These are phyloP conservation scores for Pelodytes ibericus DNA, from an alignment of 2,797 vertebrate species.

Conservation along the genomic window DNA sequence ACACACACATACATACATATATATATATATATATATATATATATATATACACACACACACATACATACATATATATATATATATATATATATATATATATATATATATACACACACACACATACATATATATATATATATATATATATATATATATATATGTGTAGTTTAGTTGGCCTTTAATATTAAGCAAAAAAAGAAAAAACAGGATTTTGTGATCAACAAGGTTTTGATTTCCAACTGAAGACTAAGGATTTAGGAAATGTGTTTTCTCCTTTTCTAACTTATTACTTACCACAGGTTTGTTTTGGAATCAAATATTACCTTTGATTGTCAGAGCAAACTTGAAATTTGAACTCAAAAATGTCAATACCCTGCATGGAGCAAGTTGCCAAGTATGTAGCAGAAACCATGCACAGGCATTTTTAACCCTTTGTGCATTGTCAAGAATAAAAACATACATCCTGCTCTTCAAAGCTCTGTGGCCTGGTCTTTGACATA, in stretches of 20 bases:
- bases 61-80: too few species aligned
- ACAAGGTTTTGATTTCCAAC: neutral
- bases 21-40: too few species aligned
- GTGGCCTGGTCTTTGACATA: neutral
- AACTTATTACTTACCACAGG: too few species aligned
- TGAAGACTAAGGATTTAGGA: neutral
- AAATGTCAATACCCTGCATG: neutral
- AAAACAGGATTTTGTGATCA: neutral
- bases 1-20: too few species aligned
- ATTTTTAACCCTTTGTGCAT: neutral
- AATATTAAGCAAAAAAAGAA: neutral
- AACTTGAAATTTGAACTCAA: neutral
- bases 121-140: too few species aligned
- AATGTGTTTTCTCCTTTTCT: neutral
- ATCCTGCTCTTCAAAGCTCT: neutral
- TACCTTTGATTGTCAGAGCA: neutral
- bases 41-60: too few species aligned
- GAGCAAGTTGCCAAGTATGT: neutral
- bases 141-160: too few species aligned
- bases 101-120: too few species aligned
- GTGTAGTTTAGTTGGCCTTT: too few species aligned
- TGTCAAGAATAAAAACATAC: neutral
- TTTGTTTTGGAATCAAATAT: neutral
- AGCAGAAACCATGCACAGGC: neutral
- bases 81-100: too few species aligned